Conservation (phyloP, 2,888 invertebrate genomes). For the Callinectes sapidus region DNA sequence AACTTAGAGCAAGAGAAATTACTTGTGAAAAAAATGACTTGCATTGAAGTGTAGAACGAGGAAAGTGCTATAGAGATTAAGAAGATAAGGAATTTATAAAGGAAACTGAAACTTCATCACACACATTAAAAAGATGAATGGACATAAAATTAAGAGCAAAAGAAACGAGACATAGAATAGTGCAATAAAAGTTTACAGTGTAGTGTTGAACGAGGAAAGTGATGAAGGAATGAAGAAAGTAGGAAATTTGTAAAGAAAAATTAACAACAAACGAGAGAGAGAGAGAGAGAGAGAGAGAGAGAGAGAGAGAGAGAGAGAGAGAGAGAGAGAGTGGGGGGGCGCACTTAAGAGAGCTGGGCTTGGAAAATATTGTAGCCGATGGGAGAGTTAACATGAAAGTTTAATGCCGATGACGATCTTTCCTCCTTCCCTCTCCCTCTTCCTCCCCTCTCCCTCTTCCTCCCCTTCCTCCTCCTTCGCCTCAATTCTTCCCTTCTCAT, state of each 20-base stretch:
- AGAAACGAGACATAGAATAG: neutral
- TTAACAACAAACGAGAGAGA: neutral
- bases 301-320: slow-evolving; percentile 27
- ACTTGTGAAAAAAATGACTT: neutral
- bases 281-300: neutral
- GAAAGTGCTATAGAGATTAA: neutral
- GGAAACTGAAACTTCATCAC: too few relatives aligned
- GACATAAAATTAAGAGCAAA: neutral
- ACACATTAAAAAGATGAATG: too few relatives aligned
- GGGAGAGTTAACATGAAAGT: slow-evolving; percentile 60
- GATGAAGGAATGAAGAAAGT: neutral
- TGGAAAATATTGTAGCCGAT: slow-evolving; percentile 63
- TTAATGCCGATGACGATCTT: slow-evolving; percentile 58
- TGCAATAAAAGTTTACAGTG: neutral
- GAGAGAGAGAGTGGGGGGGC: neutral
- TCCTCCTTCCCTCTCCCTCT: neutral
- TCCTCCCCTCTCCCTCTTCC: neutral
- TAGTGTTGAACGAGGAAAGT: neutral
- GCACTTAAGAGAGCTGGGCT: slow-evolving; percentile 46
- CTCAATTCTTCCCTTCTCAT: neutral
- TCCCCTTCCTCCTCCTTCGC: neutral
- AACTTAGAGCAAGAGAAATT: neutral
- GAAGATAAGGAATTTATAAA: too few relatives aligned
- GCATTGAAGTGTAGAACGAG: neutral
- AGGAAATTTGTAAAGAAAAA: neutral